Base-by-base conservation (phyloP, 53 echinoderm and acorn worm species). In the Zoroaster sp. region DNA sequence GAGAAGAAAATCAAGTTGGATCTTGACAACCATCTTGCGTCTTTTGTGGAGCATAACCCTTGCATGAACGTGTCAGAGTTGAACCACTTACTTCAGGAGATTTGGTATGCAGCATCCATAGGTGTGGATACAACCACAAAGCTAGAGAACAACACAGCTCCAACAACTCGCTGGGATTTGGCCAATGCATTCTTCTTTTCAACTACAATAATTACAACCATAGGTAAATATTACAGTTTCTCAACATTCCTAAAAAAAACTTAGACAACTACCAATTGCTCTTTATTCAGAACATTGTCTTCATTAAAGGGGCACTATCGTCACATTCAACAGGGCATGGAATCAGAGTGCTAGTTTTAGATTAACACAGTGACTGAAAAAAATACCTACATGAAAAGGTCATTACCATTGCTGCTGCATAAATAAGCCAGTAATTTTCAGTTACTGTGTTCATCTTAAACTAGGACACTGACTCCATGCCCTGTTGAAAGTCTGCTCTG, bases 121-220 rank as follows among this genome's bases (percentile, higher is more conserved):
- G 90, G 90, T 41, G 37, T 90, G 44, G 83, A 90, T 52, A 23
- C 9, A 31, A 63, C 83, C 20, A 33, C 31, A 13, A 83, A 70
- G 23, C 2, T 34, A 20, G 66, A 77, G 35, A 88, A 77, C 49
- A 42, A 74, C 66, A 66, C 76, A 1, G 32, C 73, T 2, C 28
- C 43, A 34, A 69, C 75, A 18, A 73, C 77, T 17, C 85, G 78
- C 36, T 93, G 93, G 93, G 90, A 86, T 70, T 42, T 93, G 33
- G 86, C 87, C 37, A 93, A 90, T 46, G 63, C 93, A 8, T 90
- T 93, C 90, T 93, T 90, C 73, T 93, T 93, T 33, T 85, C 93
- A 8, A 53, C 93, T 6, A 90, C 93, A 32, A 72, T 93, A 51
- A 79, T 93, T 12, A 93, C 93, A 17, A 93, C 93, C 14, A 93